A percentile compares a stretch with the other conserved stretches of the same genome.
These are phyloP conservation scores for Ernsta delagoae DNA, from an alignment of 2,888 invertebrate genomes.

Conservation along the genomic window DNA sequence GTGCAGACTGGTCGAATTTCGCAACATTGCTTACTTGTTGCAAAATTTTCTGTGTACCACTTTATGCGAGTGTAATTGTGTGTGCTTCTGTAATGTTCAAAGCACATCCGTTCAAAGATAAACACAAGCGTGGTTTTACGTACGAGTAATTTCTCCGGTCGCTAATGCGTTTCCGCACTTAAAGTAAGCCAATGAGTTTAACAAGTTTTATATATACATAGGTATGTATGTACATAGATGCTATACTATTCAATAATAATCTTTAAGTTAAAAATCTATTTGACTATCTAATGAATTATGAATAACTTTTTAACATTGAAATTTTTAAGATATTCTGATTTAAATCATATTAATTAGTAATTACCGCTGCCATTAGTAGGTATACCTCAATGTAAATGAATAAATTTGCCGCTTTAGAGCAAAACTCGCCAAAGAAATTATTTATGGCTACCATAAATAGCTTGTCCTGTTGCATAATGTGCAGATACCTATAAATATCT, in stretches of 20 bases:
- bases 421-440: too few relatives aligned
- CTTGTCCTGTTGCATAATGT: too few relatives aligned
- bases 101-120: slow-evolving; percentile 55
- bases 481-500: too few relatives aligned
- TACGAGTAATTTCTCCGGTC: slow-evolving; percentile 29
- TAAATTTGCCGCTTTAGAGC: too few relatives aligned
- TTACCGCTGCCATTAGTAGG: too few relatives aligned
- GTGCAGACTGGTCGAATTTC: slow-evolving; percentile 55
- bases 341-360: too few relatives aligned
- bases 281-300: too few relatives aligned
- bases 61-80: slow-evolving; percentile 28
- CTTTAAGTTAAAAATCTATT: neutral
- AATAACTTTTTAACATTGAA: too few relatives aligned
- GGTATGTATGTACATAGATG: neutral
- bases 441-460: too few relatives aligned
- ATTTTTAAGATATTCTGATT: too few relatives aligned
- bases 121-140: slow-evolving; percentile 45
- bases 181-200: slow-evolving; percentile 26
- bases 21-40: slow-evolving; percentile 49
- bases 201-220: neutral
- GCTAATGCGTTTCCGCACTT: slow-evolving; percentile 30
- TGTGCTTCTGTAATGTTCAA: slow-evolving; percentile 46
- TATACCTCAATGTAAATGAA: too few relatives aligned
- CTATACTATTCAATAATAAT: neutral
- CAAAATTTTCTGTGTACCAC: slow-evolving; percentile 37